Percentiles rank a stretch among this genome's conserved stretches.
phyloP scores from a whole-genome alignment of 2,113 vertebrate species.

The Chrysemys picta region DNA sequence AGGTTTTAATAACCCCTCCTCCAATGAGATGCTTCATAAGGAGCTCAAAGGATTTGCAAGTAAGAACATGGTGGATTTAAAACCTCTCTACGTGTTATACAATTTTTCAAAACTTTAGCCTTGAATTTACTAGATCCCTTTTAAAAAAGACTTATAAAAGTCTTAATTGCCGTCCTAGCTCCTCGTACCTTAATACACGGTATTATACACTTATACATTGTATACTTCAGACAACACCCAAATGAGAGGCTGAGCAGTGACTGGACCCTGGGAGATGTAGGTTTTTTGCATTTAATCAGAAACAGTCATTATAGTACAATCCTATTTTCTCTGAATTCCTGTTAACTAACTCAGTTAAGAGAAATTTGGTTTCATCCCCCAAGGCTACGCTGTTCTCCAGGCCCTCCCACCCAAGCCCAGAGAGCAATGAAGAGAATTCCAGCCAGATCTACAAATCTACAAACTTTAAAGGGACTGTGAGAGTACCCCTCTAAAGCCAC shows the following conservation, averaged over 20 bases:
- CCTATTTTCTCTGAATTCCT: conserved; percentile 36
- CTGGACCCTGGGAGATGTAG: conserved; percentile 34
- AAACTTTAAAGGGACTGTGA: neutral
- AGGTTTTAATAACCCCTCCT: conserved; percentile 23
- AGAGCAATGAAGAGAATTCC: neutral
- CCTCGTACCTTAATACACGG: conserved; percentile 47
- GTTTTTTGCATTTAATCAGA: neutral
- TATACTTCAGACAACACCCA: conserved; percentile 36
- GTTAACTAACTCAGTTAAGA: conserved; percentile 33
- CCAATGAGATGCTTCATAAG: conserved; percentile 23
- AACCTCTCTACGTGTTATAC: neutral
- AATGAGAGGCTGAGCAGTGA: conserved; percentile 32
- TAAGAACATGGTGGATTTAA: conserved; percentile 27
- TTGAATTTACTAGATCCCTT: conserved; percentile 28
- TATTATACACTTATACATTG: neutral
- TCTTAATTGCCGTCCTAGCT: conserved; percentile 53
- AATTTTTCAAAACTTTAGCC: neutral
- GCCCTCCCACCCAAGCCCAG: conserved; percentile 54
- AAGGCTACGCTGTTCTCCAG: conserved; percentile 37
- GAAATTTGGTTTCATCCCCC: conserved; percentile 67
- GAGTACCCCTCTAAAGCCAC: conserved; percentile 24
- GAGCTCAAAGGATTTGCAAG: neutral
- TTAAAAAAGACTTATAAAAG: conserved; percentile 49
- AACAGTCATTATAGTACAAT: neutral
- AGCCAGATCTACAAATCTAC: neutral